phyloP scores from a whole-genome alignment of 2,888 invertebrate genomes.

The Aquatica leii region DNA sequence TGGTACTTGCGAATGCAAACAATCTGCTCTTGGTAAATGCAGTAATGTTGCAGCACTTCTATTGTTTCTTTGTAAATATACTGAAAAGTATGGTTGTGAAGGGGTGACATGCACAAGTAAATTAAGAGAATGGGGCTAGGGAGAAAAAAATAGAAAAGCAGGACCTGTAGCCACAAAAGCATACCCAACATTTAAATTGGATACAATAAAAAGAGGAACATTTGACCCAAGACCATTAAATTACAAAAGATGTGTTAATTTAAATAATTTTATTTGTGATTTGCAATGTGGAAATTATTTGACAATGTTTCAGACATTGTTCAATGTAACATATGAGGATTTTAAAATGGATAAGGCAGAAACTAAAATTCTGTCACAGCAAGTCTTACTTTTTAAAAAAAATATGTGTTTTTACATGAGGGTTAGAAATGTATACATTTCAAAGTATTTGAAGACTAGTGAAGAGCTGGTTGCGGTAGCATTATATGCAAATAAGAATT shows the following conservation, averaged over 20 bases:
- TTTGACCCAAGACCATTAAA: background rate
- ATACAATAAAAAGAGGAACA: background rate
- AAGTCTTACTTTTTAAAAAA: background rate
- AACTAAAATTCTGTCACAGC: background rate
- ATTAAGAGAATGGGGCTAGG: constrained; percentile 2
- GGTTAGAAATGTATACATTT: background rate
- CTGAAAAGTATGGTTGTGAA: background rate
- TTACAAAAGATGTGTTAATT: background rate
- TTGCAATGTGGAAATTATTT: background rate
- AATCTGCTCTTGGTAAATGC: constrained; percentile 16
- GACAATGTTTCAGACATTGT: constrained; percentile 14
- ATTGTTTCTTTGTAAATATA: constrained; percentile 1
- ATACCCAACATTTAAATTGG: background rate
- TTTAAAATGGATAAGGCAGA: constrained; percentile 9
- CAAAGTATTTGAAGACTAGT: no score
- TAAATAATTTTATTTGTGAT: constrained; percentile 14
- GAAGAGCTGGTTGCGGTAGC: no score
- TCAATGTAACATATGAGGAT: constrained; percentile 12
- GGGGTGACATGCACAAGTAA: background rate
- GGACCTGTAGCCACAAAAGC: background rate
- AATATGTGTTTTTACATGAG: background rate
- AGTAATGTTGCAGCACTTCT: constrained; percentile 7
- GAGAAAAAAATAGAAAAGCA: background rate
- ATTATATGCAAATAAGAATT: no score
- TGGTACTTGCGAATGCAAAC: constrained; percentile 3